Evolutionary conservation across 2,888 invertebrate genomes (phyloP).

Genomic region (Cheilosia variabilis): DNA sequence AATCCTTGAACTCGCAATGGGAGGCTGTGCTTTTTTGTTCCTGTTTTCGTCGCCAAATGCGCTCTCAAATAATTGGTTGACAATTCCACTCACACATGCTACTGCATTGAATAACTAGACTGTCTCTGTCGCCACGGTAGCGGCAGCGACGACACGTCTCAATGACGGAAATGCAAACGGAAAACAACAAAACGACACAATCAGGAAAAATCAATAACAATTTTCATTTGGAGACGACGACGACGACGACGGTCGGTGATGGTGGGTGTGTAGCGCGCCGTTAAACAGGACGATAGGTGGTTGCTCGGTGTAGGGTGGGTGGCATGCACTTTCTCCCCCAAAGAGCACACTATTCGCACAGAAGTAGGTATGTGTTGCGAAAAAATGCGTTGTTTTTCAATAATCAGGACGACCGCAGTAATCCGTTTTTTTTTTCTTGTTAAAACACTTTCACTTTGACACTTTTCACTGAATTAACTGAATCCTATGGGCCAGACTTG

Average conservation of each 20-base stretch:
- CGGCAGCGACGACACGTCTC: constrained; percentile 49
- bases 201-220: constrained; percentile 75
- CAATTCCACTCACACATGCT: constrained; percentile 48
- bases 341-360: constrained; percentile 14
- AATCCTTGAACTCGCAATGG: constrained; percentile 62
- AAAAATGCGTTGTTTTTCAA: constrained; percentile 28
- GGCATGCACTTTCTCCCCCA: constrained; percentile 69
- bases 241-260: background rate
- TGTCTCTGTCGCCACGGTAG: constrained; percentile 20
- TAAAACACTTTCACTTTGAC: constrained; percentile 37
- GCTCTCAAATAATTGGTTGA: constrained; percentile 59
- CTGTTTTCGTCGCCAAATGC: constrained; percentile 24
- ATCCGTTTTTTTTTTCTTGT: background rate
- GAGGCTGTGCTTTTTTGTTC: constrained; percentile 3
- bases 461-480: constrained; percentile 14
- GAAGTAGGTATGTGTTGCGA: constrained; percentile 16
- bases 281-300: constrained; percentile 23
- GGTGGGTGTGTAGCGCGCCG: constrained; percentile 23
- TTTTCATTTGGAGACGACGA: constrained; percentile 52
- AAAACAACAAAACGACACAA: constrained; percentile 64
- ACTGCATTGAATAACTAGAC: constrained; percentile 17
- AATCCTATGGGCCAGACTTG: constrained; percentile 17
- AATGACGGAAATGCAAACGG: constrained; percentile 73
- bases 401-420: constrained; percentile 4
- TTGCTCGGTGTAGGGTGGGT: constrained; percentile 52